Percentiles rank a stretch among this genome's conserved stretches.
These are phyloP conservation scores for Hucho hucho DNA, from an alignment of 2,113 vertebrate species.

Conservation along the genomic window DNA sequence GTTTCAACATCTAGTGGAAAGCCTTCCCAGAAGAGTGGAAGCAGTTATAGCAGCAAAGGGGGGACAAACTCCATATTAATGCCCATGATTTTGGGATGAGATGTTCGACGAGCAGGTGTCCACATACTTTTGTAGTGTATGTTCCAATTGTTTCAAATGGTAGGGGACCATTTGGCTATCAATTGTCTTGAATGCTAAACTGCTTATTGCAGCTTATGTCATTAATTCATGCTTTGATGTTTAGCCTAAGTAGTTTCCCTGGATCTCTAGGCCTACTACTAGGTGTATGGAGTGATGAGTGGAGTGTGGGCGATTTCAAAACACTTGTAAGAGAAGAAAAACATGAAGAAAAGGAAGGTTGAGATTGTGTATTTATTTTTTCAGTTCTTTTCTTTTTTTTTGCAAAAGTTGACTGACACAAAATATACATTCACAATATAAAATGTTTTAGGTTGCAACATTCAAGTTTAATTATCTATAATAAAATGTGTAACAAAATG, in stretches of 20 bases:
- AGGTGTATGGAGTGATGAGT: neutral
- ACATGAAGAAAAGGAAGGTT: neutral
- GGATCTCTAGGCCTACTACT: neutral
- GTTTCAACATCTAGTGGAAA: too few species aligned
- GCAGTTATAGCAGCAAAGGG: too few species aligned
- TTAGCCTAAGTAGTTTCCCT: neutral
- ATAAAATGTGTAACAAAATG: constrained; percentile 58
- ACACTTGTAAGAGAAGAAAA: neutral
- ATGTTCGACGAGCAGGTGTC: too few species aligned
- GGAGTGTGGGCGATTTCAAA: neutral
- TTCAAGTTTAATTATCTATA: constrained; percentile 60
- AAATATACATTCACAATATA: constrained; percentile 70
- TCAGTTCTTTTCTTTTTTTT: constrained; percentile 13
- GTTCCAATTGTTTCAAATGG: too few species aligned
- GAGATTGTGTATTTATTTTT: constrained; percentile 31
- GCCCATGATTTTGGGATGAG: too few species aligned
- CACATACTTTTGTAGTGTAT: too few species aligned
- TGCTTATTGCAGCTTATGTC: too few species aligned
- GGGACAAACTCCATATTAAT: too few species aligned
- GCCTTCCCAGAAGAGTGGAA: too few species aligned
- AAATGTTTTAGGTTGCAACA: constrained; percentile 63
- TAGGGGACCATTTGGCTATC: too few species aligned
- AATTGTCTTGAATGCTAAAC: too few species aligned
- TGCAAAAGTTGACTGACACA: constrained; percentile 49
- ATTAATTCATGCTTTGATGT: neutral